Conservation (phyloP, 2,888 invertebrate species). For the Eulithis testata region DNA sequence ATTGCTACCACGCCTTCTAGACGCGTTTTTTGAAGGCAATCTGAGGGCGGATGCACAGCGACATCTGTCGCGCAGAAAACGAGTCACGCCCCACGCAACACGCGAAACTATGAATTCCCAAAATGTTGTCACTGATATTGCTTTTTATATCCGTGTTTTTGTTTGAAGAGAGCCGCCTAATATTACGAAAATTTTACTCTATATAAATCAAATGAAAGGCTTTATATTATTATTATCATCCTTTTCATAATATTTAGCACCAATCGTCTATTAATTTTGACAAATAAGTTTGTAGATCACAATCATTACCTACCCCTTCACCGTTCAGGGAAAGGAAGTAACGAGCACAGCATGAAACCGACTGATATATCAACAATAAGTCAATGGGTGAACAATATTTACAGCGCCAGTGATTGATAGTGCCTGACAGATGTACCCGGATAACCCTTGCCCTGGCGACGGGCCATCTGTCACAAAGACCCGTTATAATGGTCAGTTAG, state of each 20-base stretch:
- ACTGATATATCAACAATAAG: slow-evolving; percentile 69
- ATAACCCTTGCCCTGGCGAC: slow-evolving; percentile 69
- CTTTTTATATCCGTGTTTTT: slow-evolving; percentile 28
- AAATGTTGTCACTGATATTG: slow-evolving; percentile 52
- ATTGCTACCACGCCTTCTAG: slow-evolving; percentile 81
- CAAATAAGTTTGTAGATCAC: slow-evolving; percentile 29
- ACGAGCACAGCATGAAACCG: slow-evolving; percentile 65
- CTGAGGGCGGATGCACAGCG: slow-evolving; percentile 71
- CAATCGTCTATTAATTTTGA: slow-evolving; percentile 15
- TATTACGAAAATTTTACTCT: not conserved
- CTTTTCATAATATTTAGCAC: not conserved
- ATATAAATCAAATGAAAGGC: not conserved
- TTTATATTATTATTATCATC: too few relatives aligned
- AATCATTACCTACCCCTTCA: slow-evolving; percentile 24
- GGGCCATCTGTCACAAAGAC: slow-evolving; percentile 70
- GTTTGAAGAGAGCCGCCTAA: slow-evolving; percentile 13
- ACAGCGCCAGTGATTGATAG: slow-evolving; percentile 75
- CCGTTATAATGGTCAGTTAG: slow-evolving; percentile 60
- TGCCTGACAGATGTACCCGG: slow-evolving; percentile 72
- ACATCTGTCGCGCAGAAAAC: slow-evolving; percentile 76
- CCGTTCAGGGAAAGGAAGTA: slow-evolving; percentile 53
- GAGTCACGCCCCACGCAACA: slow-evolving; percentile 67
- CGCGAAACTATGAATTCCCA: slow-evolving; percentile 59
- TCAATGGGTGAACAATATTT: slow-evolving; percentile 74
- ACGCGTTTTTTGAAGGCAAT: slow-evolving; percentile 64